These are phyloP conservation scores for Anorthoa munda DNA, from an alignment of 2,888 invertebrate species.

Conservation along the genomic window DNA sequence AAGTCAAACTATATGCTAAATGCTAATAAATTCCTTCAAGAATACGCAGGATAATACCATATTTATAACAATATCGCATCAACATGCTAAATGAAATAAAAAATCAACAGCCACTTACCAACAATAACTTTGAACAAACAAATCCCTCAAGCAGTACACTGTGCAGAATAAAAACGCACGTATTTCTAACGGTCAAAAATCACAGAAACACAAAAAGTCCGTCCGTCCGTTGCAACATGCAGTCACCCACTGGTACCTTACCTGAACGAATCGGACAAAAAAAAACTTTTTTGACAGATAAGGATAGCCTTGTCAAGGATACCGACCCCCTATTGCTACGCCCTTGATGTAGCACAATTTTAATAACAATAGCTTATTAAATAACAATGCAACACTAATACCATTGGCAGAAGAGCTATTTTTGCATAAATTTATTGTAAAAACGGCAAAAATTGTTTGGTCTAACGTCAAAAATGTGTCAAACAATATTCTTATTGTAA, in stretches of 20 bases:
- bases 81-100: background rate
- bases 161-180: slow-evolving; percentile 39
- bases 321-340: slow-evolving; percentile 81
- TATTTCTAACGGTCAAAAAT: slow-evolving; percentile 48
- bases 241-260: slow-evolving; percentile 79
- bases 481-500: slow-evolving; percentile 60
- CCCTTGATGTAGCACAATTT: slow-evolving; percentile 66
- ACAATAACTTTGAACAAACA: slow-evolving; percentile 27
- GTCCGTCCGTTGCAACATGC: slow-evolving; percentile 74
- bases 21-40: background rate
- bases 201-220: slow-evolving; percentile 67
- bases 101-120: slow-evolving; percentile 45
- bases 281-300: slow-evolving; percentile 86
- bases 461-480: slow-evolving; percentile 57
- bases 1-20: background rate
- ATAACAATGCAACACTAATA: slow-evolving; percentile 22
- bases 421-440: slow-evolving; percentile 20
- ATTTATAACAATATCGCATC: background rate
- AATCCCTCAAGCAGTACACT: slow-evolving; percentile 26
- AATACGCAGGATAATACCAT: background rate
- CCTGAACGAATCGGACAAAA: slow-evolving; percentile 83
- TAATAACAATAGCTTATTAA: slow-evolving; percentile 32
- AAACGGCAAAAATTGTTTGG: slow-evolving; percentile 30
- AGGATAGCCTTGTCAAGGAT: slow-evolving; percentile 81
- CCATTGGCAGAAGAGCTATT: slow-evolving; percentile 27